Conservation (phyloP, 2,888 invertebrate genomes). For the Lymantria dispar region DNA sequence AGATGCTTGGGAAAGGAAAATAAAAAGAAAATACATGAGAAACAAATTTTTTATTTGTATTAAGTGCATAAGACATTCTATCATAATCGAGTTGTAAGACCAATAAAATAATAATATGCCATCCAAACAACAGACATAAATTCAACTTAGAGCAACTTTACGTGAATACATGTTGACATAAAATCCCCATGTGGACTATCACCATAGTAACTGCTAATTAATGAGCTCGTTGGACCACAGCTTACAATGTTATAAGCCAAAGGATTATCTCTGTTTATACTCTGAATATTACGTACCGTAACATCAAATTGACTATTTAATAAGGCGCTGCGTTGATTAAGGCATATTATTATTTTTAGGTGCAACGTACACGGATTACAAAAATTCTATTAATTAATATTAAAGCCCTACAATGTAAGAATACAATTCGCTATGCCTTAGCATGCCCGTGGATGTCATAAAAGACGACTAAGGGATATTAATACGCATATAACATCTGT, state of each 20-base stretch:
- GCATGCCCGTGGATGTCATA: no score
- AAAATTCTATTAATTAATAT: no score
- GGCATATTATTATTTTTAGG: constrained; percentile 11
- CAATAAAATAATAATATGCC: no score
- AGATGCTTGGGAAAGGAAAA: no score
- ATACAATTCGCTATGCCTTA: no score
- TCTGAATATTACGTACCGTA: constrained; percentile 13
- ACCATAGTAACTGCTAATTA: background rate
- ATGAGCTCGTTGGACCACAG: constrained; percentile 2
- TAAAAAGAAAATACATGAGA: no score
- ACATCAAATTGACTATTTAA: constrained; percentile 11
- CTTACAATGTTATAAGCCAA: background rate
- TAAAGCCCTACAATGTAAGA: no score
- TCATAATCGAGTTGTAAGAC: no score
- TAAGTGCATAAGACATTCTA: no score
- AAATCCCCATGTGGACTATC: background rate
- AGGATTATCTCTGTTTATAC: constrained; percentile 11
- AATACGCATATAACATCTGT: no score
- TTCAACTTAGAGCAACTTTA: background rate
- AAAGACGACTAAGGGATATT: no score
- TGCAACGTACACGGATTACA: background rate
- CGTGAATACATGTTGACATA: background rate
- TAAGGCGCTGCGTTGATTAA: constrained; percentile 9
- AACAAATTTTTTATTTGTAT: no score
- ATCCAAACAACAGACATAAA: background rate